Evolutionary conservation across 37 sponge, comb jelly and placozoan genomes (phyloP), one percentile per base, ranked within the genome.

Genomic region (Oopsacas minuta): DNA sequence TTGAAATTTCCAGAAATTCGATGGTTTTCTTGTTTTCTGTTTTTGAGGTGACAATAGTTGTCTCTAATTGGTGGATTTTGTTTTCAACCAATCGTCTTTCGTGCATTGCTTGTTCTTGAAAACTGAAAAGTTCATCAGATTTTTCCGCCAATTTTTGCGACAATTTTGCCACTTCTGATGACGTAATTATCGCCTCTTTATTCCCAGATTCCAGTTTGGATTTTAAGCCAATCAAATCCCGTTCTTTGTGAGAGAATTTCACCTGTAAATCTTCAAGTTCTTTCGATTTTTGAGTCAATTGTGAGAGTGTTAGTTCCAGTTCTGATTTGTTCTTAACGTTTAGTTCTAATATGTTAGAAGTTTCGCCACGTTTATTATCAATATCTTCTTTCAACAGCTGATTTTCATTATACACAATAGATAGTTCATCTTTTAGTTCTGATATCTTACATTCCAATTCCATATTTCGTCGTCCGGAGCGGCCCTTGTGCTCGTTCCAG

Each of bases 31-130:
- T 61, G 75, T n/a, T 12, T 34, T n/a, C 75, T 5, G 75, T n/a
- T 10, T n/a, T 25, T 34, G 20, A 10, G 30, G 75, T 61, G 22
- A n/a, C 22, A 10, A 61, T 25, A 3, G 28, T 12, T 3, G 75
- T 61, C 22, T 61, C 28, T 3, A 61, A 34, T 61, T 61, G 22
- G 75, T 61, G 75, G 75, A 61, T 61, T 61, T 12, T 61, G 32
- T 61, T 34, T 12, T 61, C 75, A 61, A 34, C 75, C 75, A 61
- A 61, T 61, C 75, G 75, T 10, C 75, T 10, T n/a, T 61, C 75
- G 75, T 61, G 30, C 75, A 61, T 61, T 12, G 75, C 75, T 61
- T 61, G 75, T n/a, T 61, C 75, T 12, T 61, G 75, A 3, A 61
- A 12, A 25, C 28, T n/a, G 75, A 7, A 34, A 25, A 61, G 32